Conservation (phyloP, 2,797 vertebrate genomes). For the Columba guinea region DNA sequence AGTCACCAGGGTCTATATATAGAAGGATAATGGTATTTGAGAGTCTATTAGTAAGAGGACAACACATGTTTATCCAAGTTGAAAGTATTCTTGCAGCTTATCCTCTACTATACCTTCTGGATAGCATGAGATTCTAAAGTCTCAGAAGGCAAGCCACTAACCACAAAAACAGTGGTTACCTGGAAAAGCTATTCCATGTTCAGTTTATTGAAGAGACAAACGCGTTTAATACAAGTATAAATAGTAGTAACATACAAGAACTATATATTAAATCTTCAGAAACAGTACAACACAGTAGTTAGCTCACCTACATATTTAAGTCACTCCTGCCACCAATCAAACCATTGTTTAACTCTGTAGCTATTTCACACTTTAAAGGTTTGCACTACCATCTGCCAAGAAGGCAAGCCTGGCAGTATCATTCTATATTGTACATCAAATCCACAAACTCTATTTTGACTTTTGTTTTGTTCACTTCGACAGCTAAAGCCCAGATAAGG, state of each 20-base stretch:
- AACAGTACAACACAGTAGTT: background rate
- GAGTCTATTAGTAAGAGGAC: background rate
- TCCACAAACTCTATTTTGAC: background rate
- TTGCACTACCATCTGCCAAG: background rate
- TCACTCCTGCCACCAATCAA: background rate
- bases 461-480: background rate
- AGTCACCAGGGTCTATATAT: slow-evolving; percentile 8
- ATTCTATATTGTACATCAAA: background rate
- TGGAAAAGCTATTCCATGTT: background rate
- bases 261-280: background rate
- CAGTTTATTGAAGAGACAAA: background rate
- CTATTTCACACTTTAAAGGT: background rate
- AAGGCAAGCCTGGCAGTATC: background rate
- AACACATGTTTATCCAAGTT: background rate
- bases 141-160: background rate
- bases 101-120: background rate
- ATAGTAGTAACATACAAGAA: background rate
- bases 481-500: background rate
- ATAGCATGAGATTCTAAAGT: background rate
- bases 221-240: background rate
- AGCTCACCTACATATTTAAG: background rate
- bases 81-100: slow-evolving; percentile 4
- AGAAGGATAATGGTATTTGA: slow-evolving; percentile 8
- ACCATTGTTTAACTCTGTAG: background rate
- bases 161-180: background rate